Evolutionary conservation across 23 tunicate genomes (phyloP), one percentile per base, ranked within the genome.

Genomic region (Oikopleura dioica): DNA sequence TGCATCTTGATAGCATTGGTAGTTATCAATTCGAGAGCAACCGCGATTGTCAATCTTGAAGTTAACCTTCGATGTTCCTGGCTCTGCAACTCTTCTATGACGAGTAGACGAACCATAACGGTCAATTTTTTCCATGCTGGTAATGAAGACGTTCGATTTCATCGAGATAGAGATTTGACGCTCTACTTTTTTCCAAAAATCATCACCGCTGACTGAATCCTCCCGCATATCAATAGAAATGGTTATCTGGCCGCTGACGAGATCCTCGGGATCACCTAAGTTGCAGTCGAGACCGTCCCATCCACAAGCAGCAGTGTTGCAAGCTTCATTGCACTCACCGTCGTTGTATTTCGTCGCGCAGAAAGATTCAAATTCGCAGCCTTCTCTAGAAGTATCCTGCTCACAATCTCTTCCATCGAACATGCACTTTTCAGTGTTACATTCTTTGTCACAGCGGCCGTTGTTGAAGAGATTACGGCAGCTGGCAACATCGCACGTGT

Each of bases 351-450:
- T 75, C 28, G 77, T 82, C n/a, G 63, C 76, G 78, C 96, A 89
- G 78, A 81, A 89, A 44, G 28, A 24, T 50, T 77, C 80, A 30
- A 26, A 79, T 63, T 68, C 82, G 94, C 97, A 91, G 36, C 82
- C 78, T 1, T 84, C 92, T 1, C 37, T 67, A 0, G 87, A 83
- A 12, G 29, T 35, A 0, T 9, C 9, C 55, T 44, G 16, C 55
- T 77, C 86, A 63, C 96, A 89, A 72, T 89, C 96, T 59, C 51
- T 36, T n/a, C 96, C 96, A 37, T 89, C 96, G 38, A 78, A 87
- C 69, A 89, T 38, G 44, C 96, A 89, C 1, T 79, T 78, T 38
- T 85, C 92, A 32, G 75, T 84, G 82, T 89, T 82, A 59, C 96
- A 89, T 36, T 85, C 85, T 38, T 79, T 38, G 50, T 89, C 96